Conservation (phyloP, 2,888 invertebrate genomes). For the Pollenia griseotomentosa region DNA sequence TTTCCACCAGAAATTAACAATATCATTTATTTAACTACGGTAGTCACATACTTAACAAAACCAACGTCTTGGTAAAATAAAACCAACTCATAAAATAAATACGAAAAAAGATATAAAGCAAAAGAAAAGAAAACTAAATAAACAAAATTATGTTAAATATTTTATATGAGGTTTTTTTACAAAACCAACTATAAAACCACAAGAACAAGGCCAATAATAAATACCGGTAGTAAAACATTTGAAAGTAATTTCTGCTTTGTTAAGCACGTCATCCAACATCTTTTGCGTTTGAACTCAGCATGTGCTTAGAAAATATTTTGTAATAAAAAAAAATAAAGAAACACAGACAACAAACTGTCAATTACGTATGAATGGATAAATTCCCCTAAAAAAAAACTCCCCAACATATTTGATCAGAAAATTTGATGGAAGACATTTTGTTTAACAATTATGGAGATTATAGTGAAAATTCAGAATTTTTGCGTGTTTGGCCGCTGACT, state of each 20-base stretch:
- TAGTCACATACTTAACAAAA: neutral
- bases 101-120: constrained; percentile 14
- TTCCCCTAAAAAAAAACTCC: neutral
- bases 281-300: constrained; percentile 33
- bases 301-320: neutral
- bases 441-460: neutral
- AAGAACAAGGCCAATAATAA: constrained; percentile 6
- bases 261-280: constrained; percentile 45
- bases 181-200: neutral
- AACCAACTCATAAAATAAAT: constrained; percentile 8
- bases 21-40: neutral
- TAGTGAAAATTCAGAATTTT: neutral
- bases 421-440: neutral
- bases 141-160: constrained; percentile 25
- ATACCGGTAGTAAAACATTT: constrained; percentile 31
- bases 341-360: too few relatives aligned
- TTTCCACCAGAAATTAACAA: constrained; percentile 27
- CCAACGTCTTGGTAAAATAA: neutral
- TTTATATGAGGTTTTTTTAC: neutral
- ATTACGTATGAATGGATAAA: neutral
- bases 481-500: constrained; percentile 29
- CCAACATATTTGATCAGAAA: neutral
- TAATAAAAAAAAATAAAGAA: neutral
- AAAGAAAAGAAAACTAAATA: constrained; percentile 14
- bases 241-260: constrained; percentile 51